phyloP scores from a whole-genome alignment of 1,140 invertebrate genomes.

The Rhopalosiphum maidis region DNA sequence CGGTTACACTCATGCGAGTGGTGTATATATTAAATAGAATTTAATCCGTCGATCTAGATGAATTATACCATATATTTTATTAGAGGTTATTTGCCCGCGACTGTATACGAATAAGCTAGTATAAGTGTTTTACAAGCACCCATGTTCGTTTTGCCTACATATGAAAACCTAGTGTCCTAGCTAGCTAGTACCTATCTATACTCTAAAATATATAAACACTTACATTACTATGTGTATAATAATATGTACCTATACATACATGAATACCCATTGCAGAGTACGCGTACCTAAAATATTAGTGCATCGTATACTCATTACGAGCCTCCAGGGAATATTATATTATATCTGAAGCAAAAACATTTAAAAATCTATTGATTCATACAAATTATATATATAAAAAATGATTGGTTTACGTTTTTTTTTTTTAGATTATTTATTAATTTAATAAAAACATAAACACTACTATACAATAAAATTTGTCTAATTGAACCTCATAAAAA shows the following conservation, averaged over 20 bases:
- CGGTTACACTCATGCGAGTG: background rate
- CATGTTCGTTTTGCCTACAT: too few species aligned
- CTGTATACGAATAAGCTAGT: background rate
- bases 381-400: background rate
- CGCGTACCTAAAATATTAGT: background rate
- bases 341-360: background rate
- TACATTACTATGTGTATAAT: background rate
- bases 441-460: background rate
- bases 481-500: conserved; percentile 33
- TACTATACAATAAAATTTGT: conserved; percentile 4
- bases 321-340: background rate
- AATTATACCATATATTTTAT: conserved; percentile 17
- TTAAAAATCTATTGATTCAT: background rate
- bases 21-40: background rate
- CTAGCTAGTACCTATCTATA: background rate
- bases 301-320: background rate
- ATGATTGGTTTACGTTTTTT: background rate
- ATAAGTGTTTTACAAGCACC: background rate
- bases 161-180: background rate
- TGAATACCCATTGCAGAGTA: too few species aligned
- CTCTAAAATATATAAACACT: background rate
- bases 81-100: background rate
- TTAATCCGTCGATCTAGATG: background rate
- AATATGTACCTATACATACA: background rate
- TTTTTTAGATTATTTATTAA: background rate